Base-by-base conservation (phyloP, 2,797 vertebrate species). In the Alcedo atthis region DNA sequence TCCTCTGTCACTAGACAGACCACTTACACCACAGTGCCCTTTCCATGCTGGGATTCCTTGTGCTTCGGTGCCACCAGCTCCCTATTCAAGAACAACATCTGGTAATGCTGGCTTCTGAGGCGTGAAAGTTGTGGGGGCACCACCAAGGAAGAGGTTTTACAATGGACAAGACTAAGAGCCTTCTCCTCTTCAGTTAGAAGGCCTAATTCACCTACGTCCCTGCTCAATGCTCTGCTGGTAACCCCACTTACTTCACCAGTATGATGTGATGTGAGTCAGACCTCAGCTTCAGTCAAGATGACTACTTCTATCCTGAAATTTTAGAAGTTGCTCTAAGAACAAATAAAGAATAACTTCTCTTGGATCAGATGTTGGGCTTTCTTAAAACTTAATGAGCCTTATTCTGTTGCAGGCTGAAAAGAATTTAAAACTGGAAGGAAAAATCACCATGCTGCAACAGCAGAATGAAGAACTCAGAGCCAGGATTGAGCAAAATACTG, bases 391-490 rank as follows among this genome's bases (percentile, higher is more conserved):
- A 93, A 95, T 79, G 95, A 91, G 96, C 80, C 7, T 96, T 97
- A 96, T 97, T 68, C 79, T 10, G 1, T 78, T 96, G 35, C 97
- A 99, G 99, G 98, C 98, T 80, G 99, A 99, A 97, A 99, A 98
- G 97, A 99, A 99, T 40, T 98, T 99, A 68, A 97, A 98, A 88
- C 96, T 99, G 97, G 98, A 99, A 95, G 99, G 99, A 95, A 98
- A 98, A 91, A 98, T 99, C 61, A 99, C 99, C 43, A 97, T 99
- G 70, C 97, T 99, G 58, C 99, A 99, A 97, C 99, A 99, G 97
- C 98, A 99, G 97, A 99, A 99, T 0, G 99, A 99, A 96, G 99
- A 99, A 91, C 98, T 99, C 89, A 98, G 97, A 96, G 99, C 98
- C 62, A 98, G 98, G 91, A 99, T 99, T 71, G 98, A 99, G 96